Evolutionary conservation across 2,797 vertebrate genomes (phyloP), one percentile per base, ranked within the genome.

Genomic region (Emydoidea blandingii): DNA sequence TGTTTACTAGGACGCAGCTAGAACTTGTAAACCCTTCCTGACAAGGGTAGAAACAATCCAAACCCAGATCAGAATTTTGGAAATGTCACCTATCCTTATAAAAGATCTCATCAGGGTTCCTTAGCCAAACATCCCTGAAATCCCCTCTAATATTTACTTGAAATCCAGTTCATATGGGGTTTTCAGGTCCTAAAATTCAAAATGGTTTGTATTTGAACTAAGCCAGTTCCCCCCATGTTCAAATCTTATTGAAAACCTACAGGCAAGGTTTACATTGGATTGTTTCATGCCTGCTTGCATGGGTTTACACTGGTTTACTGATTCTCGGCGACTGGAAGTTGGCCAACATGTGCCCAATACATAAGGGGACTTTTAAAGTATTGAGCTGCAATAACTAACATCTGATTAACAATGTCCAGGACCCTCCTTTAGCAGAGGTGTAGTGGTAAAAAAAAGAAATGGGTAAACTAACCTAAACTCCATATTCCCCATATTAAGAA

Each of bases 1-100:
- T 85, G 65, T 93, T 96, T 92, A 84, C 78, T 91, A 78, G 0
- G 23, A 94, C 65, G 34, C 85, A 89, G n/a, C 86, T 41, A 41
- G 68, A 72, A n/a, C 34, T 94, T 78, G 47, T 14, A 89, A 95
- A 92, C 27, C 44, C 91, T 49, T 78, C 31, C 8, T 57, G 88
- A 91, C 12, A 72, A 79, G 81, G 79, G 65, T 2, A 72, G 41
- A 52, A 96, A 92, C 90, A 92, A 85, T 37, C 12, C 0, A 96
- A 25, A 4, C 21, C 12, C 53, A 44, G 86, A 81, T 4, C 27
- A 87, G 74, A 83, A 83, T 95, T 93, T 65, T 76, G 83, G 56
- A 81, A 91, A 81, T 12, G 23, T 8, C 85, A 85, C 34, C 54
- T 23, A 21, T 27, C 79, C 85, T 49, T 31, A 41, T 41, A 74